Evolutionary conservation across 2,888 invertebrate genomes (phyloP).

Genomic region (Drosophila basisetae): DNA sequence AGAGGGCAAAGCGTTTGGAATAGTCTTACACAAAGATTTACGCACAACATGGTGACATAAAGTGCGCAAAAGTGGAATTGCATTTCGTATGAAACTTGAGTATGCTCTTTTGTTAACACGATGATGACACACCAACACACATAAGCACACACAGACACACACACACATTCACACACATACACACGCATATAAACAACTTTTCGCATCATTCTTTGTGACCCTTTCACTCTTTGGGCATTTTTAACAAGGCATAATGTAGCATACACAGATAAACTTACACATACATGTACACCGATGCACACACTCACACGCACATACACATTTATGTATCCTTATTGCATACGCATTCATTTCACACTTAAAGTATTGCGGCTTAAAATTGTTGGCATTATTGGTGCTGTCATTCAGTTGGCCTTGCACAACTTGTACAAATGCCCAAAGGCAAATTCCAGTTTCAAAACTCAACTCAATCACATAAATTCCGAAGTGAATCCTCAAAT

Average conservation of each 20-base stretch:
- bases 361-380: constrained; percentile 57
- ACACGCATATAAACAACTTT: constrained; percentile 17
- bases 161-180: neutral
- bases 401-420: constrained; percentile 11
- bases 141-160: neutral
- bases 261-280: constrained; percentile 43
- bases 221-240: constrained; percentile 70
- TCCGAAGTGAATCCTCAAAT: constrained; percentile 5
- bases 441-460: constrained; percentile 23
- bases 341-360: constrained; percentile 45
- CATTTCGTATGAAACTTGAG: constrained; percentile 83
- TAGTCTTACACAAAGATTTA: constrained; percentile 81
- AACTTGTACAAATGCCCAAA: constrained; percentile 18
- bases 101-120: constrained; percentile 81
- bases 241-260: constrained; percentile 74
- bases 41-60: constrained; percentile 82
- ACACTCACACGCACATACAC: neutral
- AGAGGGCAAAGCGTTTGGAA: constrained; percentile 74
- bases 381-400: constrained; percentile 46
- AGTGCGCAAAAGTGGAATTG: constrained; percentile 82
- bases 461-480: constrained; percentile 33
- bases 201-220: constrained; percentile 35
- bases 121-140: constrained; percentile 60
- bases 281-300: constrained; percentile 17
- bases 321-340: constrained; percentile 5